phyloP scores from a whole-genome alignment of 2,888 invertebrate genomes.

The Apantesis nais region DNA sequence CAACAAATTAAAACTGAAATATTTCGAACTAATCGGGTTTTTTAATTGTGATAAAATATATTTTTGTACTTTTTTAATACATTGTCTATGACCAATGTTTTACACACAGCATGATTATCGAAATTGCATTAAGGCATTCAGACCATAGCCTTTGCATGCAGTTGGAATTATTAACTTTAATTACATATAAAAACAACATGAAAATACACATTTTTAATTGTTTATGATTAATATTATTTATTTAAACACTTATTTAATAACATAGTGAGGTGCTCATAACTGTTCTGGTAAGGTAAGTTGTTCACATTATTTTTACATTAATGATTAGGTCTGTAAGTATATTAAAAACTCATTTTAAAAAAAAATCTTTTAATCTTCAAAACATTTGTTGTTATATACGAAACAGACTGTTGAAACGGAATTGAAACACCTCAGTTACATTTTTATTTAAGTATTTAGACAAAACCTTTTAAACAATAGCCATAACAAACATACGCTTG shows the following conservation, averaged over 20 bases:
- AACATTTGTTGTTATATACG: neutral
- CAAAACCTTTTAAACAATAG: neutral
- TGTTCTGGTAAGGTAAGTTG: neutral
- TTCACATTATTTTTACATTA: neutral
- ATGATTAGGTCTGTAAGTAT: neutral
- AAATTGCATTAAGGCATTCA: neutral
- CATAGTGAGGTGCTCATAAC: neutral
- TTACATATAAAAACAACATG: neutral
- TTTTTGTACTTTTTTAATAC: neutral
- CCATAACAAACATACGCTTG: too few species aligned
- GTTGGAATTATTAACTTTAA: neutral
- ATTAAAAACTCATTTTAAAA: neutral
- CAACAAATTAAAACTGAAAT: neutral
- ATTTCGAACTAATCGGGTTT: constrained; percentile 5
- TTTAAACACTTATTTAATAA: neutral
- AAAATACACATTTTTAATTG: neutral
- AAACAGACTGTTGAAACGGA: neutral
- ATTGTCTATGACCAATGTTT: neutral
- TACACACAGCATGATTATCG: neutral
- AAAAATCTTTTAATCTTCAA: neutral
- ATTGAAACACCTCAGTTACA: neutral
- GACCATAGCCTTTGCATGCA: neutral
- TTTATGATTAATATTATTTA: neutral
- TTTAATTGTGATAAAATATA: neutral
- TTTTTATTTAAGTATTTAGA: neutral